Conservation (phyloP, 2,797 vertebrate species). For the Gila robusta region DNA sequence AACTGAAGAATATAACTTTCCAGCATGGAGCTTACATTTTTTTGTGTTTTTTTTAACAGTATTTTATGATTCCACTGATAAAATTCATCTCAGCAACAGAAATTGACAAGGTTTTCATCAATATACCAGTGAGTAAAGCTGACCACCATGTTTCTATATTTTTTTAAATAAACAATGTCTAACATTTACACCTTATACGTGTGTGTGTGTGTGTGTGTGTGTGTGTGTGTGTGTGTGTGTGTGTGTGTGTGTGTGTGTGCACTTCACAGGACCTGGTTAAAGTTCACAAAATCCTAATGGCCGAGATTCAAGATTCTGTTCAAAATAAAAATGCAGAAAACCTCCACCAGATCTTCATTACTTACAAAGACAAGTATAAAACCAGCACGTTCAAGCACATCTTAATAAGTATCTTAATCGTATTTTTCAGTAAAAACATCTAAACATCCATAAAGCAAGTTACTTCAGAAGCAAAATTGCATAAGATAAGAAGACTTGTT, state of each 20-base stretch:
- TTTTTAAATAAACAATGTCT: background rate
- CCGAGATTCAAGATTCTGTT: constrained; percentile 91
- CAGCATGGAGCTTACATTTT: background rate
- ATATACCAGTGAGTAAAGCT: constrained; percentile 88
- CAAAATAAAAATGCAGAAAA: constrained; percentile 89
- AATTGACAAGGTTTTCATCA: constrained; percentile 92
- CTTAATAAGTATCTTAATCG: background rate
- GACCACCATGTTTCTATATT: background rate
- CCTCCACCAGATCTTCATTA: constrained; percentile 92
- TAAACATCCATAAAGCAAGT: background rate
- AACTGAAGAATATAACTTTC: background rate
- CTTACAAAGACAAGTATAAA: constrained; percentile 91
- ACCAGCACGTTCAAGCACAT: background rate
- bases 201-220: no score
- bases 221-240: no score
- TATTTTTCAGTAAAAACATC: background rate
- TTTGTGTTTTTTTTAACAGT: constrained; percentile 74
- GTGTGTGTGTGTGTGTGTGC: background rate
- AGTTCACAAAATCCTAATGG: constrained; percentile 89
- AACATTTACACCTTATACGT: background rate
- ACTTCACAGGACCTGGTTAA: constrained; percentile 88
- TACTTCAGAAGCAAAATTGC: background rate
- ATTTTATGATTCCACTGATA: constrained; percentile 92
- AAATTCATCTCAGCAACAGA: constrained; percentile 87
- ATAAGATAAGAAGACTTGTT: background rate